Conservation (phyloP, 2,888 invertebrate species). For the Encarsia formosa region DNA sequence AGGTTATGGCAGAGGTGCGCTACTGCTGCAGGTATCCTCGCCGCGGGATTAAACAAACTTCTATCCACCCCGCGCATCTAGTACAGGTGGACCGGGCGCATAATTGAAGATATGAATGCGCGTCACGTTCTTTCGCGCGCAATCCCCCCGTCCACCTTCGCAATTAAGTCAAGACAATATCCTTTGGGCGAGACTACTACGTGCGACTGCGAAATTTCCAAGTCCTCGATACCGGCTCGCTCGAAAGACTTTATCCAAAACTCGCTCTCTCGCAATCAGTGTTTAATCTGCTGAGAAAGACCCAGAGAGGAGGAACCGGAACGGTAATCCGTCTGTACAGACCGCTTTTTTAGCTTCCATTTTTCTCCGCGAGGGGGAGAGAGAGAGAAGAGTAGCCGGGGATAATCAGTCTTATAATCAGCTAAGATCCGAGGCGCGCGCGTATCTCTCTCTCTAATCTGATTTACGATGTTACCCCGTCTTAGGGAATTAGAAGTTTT, state of each 20-base stretch:
- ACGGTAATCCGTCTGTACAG: too few species aligned
- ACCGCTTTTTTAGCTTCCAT: too few species aligned
- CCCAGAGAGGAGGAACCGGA: constrained; percentile 5
- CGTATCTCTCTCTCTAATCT: constrained; percentile 24
- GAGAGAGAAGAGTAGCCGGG: not conserved
- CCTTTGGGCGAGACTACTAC: constrained; percentile 15
- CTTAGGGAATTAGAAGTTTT: constrained; percentile 25
- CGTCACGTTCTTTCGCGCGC: constrained; percentile 23
- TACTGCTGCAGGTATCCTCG: too few species aligned
- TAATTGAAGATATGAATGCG: constrained; percentile 20
- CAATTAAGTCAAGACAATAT: constrained; percentile 27
- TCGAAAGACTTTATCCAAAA: not conserved
- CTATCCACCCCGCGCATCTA: too few species aligned
- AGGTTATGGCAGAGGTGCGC: too few species aligned
- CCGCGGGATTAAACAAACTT: too few species aligned
- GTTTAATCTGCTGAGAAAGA: constrained; percentile 20
- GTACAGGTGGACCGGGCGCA: not conserved
- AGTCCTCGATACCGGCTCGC: not conserved
- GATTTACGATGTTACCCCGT: constrained; percentile 22
- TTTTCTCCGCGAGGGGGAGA: not conserved
- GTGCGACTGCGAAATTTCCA: not conserved
- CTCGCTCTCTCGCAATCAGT: constrained; percentile 18
- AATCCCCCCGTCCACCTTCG: constrained; percentile 14
- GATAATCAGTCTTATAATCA: constrained; percentile 25
- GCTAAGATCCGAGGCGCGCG: constrained; percentile 19